Conservation (phyloP, 2,888 invertebrate genomes). For the Pasiphila rectangulata region DNA sequence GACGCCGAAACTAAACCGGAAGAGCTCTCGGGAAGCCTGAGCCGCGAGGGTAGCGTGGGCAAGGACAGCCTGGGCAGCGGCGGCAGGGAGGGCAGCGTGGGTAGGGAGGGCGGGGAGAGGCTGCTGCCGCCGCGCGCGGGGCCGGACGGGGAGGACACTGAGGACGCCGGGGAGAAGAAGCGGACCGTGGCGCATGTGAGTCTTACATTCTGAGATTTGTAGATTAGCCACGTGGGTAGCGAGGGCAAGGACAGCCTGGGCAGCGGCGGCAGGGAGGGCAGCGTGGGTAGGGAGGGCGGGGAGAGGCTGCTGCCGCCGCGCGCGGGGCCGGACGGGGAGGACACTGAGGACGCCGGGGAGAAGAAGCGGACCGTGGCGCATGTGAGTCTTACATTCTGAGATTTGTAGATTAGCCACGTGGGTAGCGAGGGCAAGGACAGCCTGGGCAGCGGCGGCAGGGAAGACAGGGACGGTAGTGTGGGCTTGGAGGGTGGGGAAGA, state of each 20-base stretch:
- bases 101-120: conserved; percentile 32
- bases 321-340: conserved; percentile 55
- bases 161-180: conserved; percentile 23
- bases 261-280: conserved; percentile 1
- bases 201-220: neutral
- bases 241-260: neutral
- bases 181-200: conserved; percentile 43
- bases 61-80: neutral
- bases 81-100: conserved; percentile 27
- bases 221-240: neutral
- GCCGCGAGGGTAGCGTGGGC: neutral
- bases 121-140: conserved; percentile 51
- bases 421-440: neutral
- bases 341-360: conserved; percentile 30
- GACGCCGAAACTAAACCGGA: neutral
- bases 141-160: conserved; percentile 54
- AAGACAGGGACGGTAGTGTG: conserved; percentile 31
- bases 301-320: conserved; percentile 49
- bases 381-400: conserved; percentile 31
- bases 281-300: conserved; percentile 34
- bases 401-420: neutral
- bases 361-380: conserved; percentile 38
- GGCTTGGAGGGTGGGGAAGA: conserved; percentile 34
- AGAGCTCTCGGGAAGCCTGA: neutral
- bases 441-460: neutral